Base-by-base conservation (phyloP, 2,113 vertebrate species). In the Camelus dromedarius region DNA sequence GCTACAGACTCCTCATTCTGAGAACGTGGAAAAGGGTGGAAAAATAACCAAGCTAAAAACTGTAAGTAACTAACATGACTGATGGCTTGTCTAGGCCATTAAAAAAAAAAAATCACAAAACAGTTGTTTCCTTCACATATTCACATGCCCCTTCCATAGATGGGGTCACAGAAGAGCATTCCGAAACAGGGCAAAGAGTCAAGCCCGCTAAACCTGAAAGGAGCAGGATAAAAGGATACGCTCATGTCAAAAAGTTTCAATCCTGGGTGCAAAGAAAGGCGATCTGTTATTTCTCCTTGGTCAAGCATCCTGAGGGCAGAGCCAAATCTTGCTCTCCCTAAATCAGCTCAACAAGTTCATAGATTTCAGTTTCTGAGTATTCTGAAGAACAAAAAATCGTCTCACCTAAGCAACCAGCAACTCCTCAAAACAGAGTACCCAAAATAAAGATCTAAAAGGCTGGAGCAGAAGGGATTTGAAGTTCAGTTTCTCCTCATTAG, bases 21-120 rank as follows among this genome's bases (percentile, higher is more conserved):
- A 95, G 20, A 93, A 35, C 72, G 42, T 60, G 11, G 54, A 9
- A 81, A 80, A 87, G 42, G 19, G 5, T n/a, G 67, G 58, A 89
- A 95, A 96, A 96, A 95, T 84, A 88, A 84, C 73, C 52, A 94
- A 95, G 18, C 15, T 88, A 62, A 73, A 60, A 58, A 60, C 14
- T 32, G 48, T 79, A 58, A 85, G 70, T 10, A 89, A 85, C 60
- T 52, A 42, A 19, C 42, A 48, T 20, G 35, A n/a, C 13, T 90
- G 46, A 80, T 26, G 60, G 46, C 8, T 52, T 32, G 35, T 50
- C 4, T 26, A 70, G n/a, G 62, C 67, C 66, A 77, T 83, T 85
- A 32, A 81, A 22, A 87, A 67, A 84, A 82, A 93, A 75, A 91
- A 82, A 84, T 28, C 32, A 92, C 20, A 83, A 35, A 81, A 72